Conservation (phyloP, 2,797 vertebrate genomes). For the Cyprinodon diabolis region DNA sequence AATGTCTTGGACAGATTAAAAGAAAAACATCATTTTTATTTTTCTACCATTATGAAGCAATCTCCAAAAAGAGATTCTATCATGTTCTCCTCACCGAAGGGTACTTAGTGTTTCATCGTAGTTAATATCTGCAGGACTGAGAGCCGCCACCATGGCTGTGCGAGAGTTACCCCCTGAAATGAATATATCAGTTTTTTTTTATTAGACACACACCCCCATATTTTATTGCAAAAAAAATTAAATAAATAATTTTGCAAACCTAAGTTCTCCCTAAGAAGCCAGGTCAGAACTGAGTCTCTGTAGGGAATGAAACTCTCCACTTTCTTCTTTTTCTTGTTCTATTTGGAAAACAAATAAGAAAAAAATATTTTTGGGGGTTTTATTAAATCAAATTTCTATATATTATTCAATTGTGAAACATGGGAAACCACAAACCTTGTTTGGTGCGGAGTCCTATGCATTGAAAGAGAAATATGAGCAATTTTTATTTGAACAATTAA, state of each 20-base stretch:
- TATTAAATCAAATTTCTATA: neutral
- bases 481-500: constrained; percentile 17
- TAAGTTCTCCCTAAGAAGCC: constrained; percentile 96
- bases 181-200: neutral
- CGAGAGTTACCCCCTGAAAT: constrained; percentile 94
- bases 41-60: neutral
- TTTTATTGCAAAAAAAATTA: neutral
- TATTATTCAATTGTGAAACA: neutral
- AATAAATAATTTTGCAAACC: constrained; percentile 76
- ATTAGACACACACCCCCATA: neutral
- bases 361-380: neutral
- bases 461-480: constrained; percentile 20
- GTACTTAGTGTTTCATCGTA: constrained; percentile 97
- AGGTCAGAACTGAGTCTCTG: constrained; percentile 96
- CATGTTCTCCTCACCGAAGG: constrained; percentile 83
- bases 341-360: constrained; percentile 25
- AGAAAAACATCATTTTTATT: neutral
- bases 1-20: neutral
- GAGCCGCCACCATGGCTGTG: constrained; percentile 97
- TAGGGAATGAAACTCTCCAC: constrained; percentile 95
- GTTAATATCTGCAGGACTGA: constrained; percentile 94
- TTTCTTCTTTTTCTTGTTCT: constrained; percentile 99
- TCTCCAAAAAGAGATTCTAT: constrained; percentile 7
- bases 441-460: constrained; percentile 90
- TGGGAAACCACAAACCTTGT: constrained; percentile 85